Evolutionary conservation across 2,888 invertebrate species (phyloP), one percentile per base, ranked within the genome.

Genomic region (Synanthedon tipuliformis): DNA sequence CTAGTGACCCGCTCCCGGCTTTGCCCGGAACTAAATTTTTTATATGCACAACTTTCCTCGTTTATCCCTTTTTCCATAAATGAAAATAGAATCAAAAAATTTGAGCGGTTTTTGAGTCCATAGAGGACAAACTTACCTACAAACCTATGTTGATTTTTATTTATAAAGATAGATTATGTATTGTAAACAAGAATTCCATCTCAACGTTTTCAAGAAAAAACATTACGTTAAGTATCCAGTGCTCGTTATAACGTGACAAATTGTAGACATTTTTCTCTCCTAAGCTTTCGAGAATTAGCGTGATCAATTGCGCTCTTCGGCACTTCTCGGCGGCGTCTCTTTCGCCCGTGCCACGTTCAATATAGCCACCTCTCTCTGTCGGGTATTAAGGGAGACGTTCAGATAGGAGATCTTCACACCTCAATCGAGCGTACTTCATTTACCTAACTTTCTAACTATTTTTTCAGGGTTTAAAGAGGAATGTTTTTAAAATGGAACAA

Each of bases 281-380:
- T 64, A 66, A 76, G 78, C 76, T 79, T 73, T 67, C 66, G 66
- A 64, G 80, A 84, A 84, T 84, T 82, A 82, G 75, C 76, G 78
- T 81, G 81, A 85, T 86, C 83, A 82, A 85, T 83, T 77, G 78
- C 75, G 71, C 70, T 76, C 75, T 77, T 78, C 73, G 75, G 73
- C 73, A 75, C 70, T 69, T 71, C 69, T 71, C 67, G 69, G 69
- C 66, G 68, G 66, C 64, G 59, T 71, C 69, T 69, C 65, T 60
- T 64, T 70, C 63, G 51, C 61, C 61, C 64, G 59, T 56, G 51
- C 53, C 52, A 50, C 56, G 51, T 56, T 59, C 56, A 8, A 34
- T 55, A 45, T 48, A 18, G 40, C 40, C 40, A 23, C 54, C 55
- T 55, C 53, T 45, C 40, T 55, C 51, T 40, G 27, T 51, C 55